Conservation (phyloP, 2,888 invertebrate species). For the Oxycera nigricornis region DNA sequence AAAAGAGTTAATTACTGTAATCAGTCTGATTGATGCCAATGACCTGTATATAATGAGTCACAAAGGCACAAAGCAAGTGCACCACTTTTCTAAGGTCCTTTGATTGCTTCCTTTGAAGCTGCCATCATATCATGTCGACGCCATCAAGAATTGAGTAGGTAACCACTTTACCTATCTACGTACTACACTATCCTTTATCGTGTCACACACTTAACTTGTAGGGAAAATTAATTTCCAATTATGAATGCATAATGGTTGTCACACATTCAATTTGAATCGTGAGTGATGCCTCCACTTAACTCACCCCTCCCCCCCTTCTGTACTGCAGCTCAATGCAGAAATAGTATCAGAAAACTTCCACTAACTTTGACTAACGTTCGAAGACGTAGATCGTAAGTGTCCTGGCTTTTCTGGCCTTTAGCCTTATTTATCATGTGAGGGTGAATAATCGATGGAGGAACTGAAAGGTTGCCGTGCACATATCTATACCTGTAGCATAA, state of each 20-base stretch:
- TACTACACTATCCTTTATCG: background rate
- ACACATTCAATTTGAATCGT: slow-evolving; percentile 13
- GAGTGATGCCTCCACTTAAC: background rate
- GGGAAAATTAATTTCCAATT: slow-evolving; percentile 33
- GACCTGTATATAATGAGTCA: background rate
- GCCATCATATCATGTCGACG: too few species aligned
- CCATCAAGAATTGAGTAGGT: background rate
- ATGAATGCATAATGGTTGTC: slow-evolving; percentile 29
- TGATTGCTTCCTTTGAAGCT: background rate
- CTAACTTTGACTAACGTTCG: background rate
- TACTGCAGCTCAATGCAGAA: background rate
- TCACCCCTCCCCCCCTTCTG: background rate
- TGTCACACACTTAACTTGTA: background rate
- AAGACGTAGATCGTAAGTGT: background rate
- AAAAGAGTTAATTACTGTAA: background rate
- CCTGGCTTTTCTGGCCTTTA: background rate
- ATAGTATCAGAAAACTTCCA: background rate
- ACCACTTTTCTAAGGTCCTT: background rate
- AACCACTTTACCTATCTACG: background rate
- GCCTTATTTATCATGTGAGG: background rate
- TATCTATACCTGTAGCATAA: too few species aligned
- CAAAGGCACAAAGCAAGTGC: background rate
- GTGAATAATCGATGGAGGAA: slow-evolving; percentile 35
- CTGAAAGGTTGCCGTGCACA: slow-evolving; percentile 30
- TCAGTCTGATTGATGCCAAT: background rate